Base-by-base conservation (phyloP, 2,113 vertebrate genomes). In the Amblyopsis rosae region DNA sequence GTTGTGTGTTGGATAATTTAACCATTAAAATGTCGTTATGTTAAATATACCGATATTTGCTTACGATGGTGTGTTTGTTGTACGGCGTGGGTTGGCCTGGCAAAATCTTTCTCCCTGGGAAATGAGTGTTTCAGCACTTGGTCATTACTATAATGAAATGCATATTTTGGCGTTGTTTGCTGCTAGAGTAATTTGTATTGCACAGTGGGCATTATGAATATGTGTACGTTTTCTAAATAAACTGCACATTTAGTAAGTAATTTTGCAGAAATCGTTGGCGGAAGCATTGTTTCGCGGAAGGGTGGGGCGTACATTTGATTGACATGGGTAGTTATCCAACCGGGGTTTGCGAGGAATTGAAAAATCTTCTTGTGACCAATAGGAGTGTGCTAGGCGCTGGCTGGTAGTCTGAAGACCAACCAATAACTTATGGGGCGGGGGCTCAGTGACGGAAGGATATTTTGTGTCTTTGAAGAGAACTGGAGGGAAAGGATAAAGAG, bases 401-500 rank as follows among this genome's bases (percentile, higher is more conserved):
- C 19, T n/a, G 0, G 65, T 10, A 11, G 1, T 0, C 0, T 0
- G 4, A 0, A 19, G 45, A 9, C 1, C 6, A 64, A 51, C 91
- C 88, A 92, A 92, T 93, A 46, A 70, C 6, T 48, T 19, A 8
- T 1, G 66, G 77, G 81, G 87, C 33, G 82, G 81, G 48, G 46
- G 67, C 79, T 92, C 87, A 88, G 66, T 87, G 90, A 84, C 89
- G 80, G 63, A 47, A 77, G 79, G 83, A 87, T 82, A 71, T 69
- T 85, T 84, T 76, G 79, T 74, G 70, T 82, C 90, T 88, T 90
- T 65, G 79, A 83, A 89, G 89, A 90, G 91, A 91, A 91, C 84
- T 93, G 93, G 93, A 93, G 93, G 93, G 93, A 93, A 93, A 90
- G 81, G 77, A 76, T 63, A 82, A 82, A 67, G 80, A 92, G 82